These are phyloP conservation scores for Scrobipalpa atriplicella DNA, from an alignment of 2,888 invertebrate species.

Conservation along the genomic window DNA sequence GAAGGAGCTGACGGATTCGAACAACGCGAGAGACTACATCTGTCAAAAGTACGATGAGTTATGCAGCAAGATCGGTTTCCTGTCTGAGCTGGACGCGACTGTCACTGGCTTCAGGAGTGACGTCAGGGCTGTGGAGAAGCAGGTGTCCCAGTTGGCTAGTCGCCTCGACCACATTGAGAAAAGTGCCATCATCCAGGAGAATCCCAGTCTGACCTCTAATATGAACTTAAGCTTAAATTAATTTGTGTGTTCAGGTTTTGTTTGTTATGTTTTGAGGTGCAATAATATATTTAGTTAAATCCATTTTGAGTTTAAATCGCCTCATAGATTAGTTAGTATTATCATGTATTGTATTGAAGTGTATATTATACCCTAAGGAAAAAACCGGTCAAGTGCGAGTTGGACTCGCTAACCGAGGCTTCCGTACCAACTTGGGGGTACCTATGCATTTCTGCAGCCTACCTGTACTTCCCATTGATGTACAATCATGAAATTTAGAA, in stretches of 20 bases:
- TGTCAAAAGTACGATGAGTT: conserved; percentile 71
- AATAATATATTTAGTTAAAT: not conserved
- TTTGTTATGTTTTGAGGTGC: not conserved
- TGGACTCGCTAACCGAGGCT: too few species aligned
- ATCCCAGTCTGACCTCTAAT: conserved; percentile 56
- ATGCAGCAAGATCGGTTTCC: conserved; percentile 65
- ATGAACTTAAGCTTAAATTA: not conserved
- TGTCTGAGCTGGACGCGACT: conserved; percentile 68
- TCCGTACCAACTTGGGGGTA: too few species aligned
- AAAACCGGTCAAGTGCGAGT: too few species aligned
- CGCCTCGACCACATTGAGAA: conserved; percentile 69
- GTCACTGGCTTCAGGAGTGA: conserved; percentile 69
- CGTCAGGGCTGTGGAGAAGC: conserved; percentile 66
- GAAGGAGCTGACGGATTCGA: conserved; percentile 65
- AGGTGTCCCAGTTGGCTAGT: conserved; percentile 52
- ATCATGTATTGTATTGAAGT: too few species aligned
- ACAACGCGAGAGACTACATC: conserved; percentile 60
- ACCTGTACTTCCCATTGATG: too few species aligned
- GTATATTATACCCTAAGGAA: too few species aligned
- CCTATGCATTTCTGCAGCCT: too few species aligned
- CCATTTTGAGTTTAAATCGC: not conserved
- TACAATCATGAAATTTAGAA: too few species aligned
- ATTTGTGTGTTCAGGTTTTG: not conserved
- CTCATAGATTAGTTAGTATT: too few species aligned
- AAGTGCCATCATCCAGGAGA: conserved; percentile 59